Evolutionary conservation across 2,888 invertebrate species (phyloP), one percentile per base, ranked within the genome.

Genomic region (Pheosia tremula): DNA sequence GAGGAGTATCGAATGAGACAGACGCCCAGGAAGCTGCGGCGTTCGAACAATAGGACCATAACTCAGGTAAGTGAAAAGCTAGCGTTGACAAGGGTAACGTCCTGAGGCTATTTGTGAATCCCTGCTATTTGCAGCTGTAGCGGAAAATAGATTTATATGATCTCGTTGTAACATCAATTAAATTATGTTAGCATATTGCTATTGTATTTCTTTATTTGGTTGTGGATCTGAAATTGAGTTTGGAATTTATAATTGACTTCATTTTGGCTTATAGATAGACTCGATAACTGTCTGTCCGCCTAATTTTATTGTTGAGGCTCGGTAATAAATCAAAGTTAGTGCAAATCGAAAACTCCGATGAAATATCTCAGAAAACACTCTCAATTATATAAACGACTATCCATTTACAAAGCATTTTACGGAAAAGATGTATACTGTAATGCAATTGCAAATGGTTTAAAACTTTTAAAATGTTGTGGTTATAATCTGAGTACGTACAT

Each of bases 21-120:
- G 62, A 67, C 68, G 68, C 62, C 47, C 59, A 50, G 53, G 69
- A 65, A 68, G 71, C 67, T 67, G 66, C 70, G 81, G 78, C 80
- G 82, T 81, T 81, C 78, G 71, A 85, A 88, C 87, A 88, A 88
- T 87, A 84, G 87, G 68, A 74, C 78, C 77, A 84, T 88, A 88
- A 88, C 82, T 88, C 84, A 83, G 79, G 84, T 80, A 81, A 82
- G 84, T 85, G 86, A 86, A 87, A 88, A 86, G 85, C 86, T 85
- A 81, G 77, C 84, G 82, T 82, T 88, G 87, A 88, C 87, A 87
- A 81, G 87, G 86, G 85, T 88, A 86, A 87, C 77, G 85, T 86
- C 85, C 85, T 85, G 77, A 68, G 77, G 81, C 84, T 87, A 86
- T 87, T 87, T 85, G 81, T 77, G 81, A 79, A 74, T 71, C 71